Base-by-base conservation (phyloP, 2,113 vertebrate genomes). In the Carettochelys insculpta region DNA sequence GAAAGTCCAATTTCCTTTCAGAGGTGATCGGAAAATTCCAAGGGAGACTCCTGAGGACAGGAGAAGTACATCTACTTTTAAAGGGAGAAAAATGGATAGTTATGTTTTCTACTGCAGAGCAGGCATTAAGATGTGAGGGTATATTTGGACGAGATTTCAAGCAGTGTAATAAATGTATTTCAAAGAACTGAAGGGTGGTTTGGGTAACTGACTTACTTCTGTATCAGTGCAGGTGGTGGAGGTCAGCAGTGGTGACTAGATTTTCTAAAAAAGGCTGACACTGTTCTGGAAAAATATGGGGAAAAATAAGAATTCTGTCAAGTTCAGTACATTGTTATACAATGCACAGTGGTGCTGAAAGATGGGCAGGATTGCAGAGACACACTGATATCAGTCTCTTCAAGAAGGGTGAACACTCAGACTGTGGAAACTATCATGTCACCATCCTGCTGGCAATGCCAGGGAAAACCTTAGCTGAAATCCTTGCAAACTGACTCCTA, bases 101-200 rank as follows among this genome's bases (percentile, higher is more conserved):
- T 79, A 68, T 91, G 85, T 89, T 87, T 94, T 95, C 89, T 89
- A 31, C 6, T 61, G 2, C 81, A 53, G 2, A 85, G 14, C 83
- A 90, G 84, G 86, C 77, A 85, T 34, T 25, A 79, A 92, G 91
- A 75, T 25, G 48, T 92, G 82, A 48, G 82, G 13, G n/a, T 56
- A 4, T 90, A 92, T 91, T n/a, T 13, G 83, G 56, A 84, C 22
- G 87, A 65, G 94, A 83, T 54, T 90, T 91, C 93, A 91, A 86
- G 56, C 77, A 95, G 81, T 92, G 87, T 91, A 94, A 81, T 48
- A 80, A 85, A 89, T 76, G 85, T 6, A 47, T 43, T 79, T 1
- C 86, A 93, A 68, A 94, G 50, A 65, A 41, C 31, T 92, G 82
- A 86, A 87, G 94, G 92, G 88, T 86, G 61, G 86, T 92, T 92